Conservation (phyloP, 2,888 invertebrate genomes). For the Pristionchus entomophagus region DNA sequence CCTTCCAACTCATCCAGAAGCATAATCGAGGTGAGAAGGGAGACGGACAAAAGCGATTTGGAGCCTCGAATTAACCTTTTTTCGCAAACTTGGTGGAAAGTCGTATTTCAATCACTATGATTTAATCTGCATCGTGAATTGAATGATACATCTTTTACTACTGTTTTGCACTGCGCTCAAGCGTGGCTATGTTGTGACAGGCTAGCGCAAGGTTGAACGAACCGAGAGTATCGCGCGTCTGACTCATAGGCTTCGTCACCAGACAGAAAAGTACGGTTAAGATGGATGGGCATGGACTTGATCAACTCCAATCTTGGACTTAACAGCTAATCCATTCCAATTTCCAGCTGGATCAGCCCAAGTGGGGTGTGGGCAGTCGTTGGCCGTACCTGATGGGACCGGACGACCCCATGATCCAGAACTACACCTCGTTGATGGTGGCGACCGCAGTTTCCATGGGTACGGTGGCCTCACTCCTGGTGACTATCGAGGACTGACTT, state of each 20-base stretch:
- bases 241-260: neutral
- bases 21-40: constrained; percentile 58
- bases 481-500: neutral
- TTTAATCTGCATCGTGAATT: neutral
- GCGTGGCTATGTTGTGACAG: too few species aligned
- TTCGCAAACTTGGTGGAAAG: neutral
- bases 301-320: neutral
- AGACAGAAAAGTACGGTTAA: neutral
- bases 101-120: neutral
- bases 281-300: neutral
- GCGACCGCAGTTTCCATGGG: constrained; percentile 64
- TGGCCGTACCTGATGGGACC: constrained; percentile 69
- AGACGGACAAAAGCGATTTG: too few species aligned
- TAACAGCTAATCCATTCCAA: neutral
- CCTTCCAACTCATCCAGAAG: constrained; percentile 69
- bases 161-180: too few species aligned
- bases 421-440: constrained; percentile 71
- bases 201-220: neutral
- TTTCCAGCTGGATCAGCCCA: constrained; percentile 69
- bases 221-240: neutral
- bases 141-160: too few species aligned
- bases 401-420: constrained; percentile 70
- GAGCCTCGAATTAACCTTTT: too few species aligned
- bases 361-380: constrained; percentile 70
- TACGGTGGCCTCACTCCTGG: neutral